Base-by-base conservation (phyloP, 2,888 invertebrate species). In the Dorcus hopei region DNA sequence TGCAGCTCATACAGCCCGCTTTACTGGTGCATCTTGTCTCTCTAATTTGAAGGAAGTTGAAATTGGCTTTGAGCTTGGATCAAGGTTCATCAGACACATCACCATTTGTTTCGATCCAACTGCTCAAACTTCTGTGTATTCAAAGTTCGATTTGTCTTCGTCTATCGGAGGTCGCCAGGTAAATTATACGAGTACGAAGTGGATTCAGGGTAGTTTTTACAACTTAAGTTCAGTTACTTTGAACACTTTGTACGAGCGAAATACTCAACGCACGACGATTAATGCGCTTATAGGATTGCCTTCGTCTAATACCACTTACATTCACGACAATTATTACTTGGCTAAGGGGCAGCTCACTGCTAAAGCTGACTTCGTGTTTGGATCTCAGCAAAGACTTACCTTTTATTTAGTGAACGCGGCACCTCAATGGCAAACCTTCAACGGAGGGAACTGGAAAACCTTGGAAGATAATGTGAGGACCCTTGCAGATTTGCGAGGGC, bases 391-490 rank as follows among this genome's bases (percentile, higher is more conserved):
- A 65, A 76, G 80, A 0, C 74, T 84, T 0, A 83, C 84, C 0
- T 87, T 86, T 74, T 85, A 84, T 72, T 87, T 83, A 68, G 76
- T 86, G 52, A 88, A 88, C 68, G 81, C 81, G 1, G 84, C 84
- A 1, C 87, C 87, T 1, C 88, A 88, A 64, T 88, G 87, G 87
- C 84, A 86, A 65, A 75, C 74, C 3, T 83, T 86, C 67, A 87
- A 87, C 67, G 80, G 74, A 0, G 81, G 81, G 9, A 84, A 83
- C 63, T 86, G 86, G 86, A 74, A 78, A 41, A 65, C 65, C 1
- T 70, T 83, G 14, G 85, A 86, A 74, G 65, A 65, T 7, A 74
- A 76, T 56, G 74, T 82, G 8, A 76, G 84, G 54, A 69, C 70
- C n/a, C 80, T 80, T 60, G 82, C 81, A 0, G 66, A 65, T 1